These are phyloP conservation scores for Melanerpes formicivorus DNA, from an alignment of 2,113 vertebrate species.

Conservation along the genomic window DNA sequence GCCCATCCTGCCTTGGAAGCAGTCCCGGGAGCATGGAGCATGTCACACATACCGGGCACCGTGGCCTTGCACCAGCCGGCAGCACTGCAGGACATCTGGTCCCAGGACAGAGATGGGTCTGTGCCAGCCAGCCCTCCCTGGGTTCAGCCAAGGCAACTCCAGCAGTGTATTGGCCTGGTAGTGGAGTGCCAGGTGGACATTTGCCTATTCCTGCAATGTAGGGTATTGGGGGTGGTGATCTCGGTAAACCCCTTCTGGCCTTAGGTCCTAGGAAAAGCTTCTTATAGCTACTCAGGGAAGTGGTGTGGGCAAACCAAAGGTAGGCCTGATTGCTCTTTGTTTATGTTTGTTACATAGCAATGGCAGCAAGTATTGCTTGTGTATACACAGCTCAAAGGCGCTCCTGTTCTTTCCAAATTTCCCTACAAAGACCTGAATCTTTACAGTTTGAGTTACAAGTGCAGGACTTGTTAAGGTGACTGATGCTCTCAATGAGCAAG, in stretches of 20 bases:
- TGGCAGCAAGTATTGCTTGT: not conserved
- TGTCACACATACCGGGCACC: not conserved
- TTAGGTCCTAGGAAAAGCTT: not conserved
- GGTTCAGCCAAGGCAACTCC: accelerated
- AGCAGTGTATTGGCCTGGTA: not conserved
- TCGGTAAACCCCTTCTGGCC: not conserved
- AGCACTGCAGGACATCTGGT: not conserved
- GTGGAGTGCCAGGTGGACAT: not conserved
- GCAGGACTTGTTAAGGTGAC: not conserved
- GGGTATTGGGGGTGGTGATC: not conserved
- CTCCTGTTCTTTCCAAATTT: not conserved
- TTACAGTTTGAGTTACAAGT: not conserved
- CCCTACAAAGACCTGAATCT: not conserved
- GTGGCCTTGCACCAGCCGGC: not conserved
- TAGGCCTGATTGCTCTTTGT: not conserved
- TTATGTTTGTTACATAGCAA: not conserved
- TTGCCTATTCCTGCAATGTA: not conserved
- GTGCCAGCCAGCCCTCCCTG: not conserved
- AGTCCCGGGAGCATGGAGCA: not conserved
- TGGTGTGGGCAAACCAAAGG: not conserved
- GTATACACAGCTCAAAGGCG: not conserved
- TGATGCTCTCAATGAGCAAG: accelerated
- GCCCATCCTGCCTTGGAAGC: slow-evolving; percentile 11
- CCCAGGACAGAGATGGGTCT: not conserved
- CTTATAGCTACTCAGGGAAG: not conserved